Evolutionary conservation across 1,140 invertebrate genomes (phyloP).

Genomic region (Lerema accius): DNA sequence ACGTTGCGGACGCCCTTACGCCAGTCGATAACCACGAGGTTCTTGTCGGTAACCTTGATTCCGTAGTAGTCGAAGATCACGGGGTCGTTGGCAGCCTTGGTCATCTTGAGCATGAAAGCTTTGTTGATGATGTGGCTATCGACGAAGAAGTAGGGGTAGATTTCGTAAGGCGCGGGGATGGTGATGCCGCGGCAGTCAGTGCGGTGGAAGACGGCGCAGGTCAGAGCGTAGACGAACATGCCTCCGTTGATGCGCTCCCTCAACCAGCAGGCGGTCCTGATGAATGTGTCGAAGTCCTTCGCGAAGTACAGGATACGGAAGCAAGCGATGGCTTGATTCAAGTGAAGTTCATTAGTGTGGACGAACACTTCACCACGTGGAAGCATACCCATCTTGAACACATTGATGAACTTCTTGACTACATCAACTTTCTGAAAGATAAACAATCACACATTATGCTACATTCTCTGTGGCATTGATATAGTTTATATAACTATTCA

Average conservation of each 20-base stretch:
- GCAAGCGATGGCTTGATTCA: conserved; percentile 82
- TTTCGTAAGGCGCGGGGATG: conserved; percentile 86
- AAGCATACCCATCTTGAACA: conserved; percentile 73
- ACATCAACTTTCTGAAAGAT: conserved; percentile 66
- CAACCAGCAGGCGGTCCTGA: conserved; percentile 86
- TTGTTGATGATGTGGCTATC: conserved; percentile 84
- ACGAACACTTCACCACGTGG: conserved; percentile 83
- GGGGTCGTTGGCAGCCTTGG: conserved; percentile 76
- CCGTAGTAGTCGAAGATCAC: conserved; percentile 79
- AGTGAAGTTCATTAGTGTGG: conserved; percentile 79
- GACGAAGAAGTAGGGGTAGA: conserved; percentile 86
- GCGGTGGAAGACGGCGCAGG: conserved; percentile 84
- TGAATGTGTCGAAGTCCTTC: conserved; percentile 86
- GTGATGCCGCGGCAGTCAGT: conserved; percentile 84
- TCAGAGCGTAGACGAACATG: conserved; percentile 85
- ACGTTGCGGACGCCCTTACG: conserved; percentile 66
- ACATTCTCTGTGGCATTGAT: too few species aligned
- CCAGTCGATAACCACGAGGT: conserved; percentile 72
- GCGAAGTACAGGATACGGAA: conserved; percentile 85
- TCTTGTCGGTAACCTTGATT: conserved; percentile 71
- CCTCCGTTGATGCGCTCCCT: conserved; percentile 85
- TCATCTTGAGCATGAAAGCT: conserved; percentile 85
- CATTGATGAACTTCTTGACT: conserved; percentile 62
- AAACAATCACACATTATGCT: conserved; percentile 6
- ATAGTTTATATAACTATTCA: conserved; percentile 6